Base-by-base conservation (phyloP, 2,113 vertebrate species). In the Dicrurus megarhynchus region DNA sequence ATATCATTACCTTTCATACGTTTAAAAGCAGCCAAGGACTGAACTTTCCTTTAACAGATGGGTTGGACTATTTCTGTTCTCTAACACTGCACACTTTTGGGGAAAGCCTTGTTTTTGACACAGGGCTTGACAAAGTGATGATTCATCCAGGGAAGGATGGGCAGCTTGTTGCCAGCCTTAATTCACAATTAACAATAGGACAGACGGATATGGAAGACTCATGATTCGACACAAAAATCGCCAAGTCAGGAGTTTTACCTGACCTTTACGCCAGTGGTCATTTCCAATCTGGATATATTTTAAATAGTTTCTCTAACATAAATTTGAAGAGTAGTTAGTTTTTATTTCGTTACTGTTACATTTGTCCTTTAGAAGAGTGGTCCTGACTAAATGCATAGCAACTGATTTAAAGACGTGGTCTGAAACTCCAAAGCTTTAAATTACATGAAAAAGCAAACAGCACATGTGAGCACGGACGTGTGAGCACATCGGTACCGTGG, bases 61-160 rank as follows among this genome's bases (percentile, higher is more conserved):
- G 39, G 22, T 15, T 16, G 0, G 26, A 24, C 57, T 80, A 16
- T 42, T 84, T 70, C 63, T 75, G 41, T 13, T 57, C 46, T 60
- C 28, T 15, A 33, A 44, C 56, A 53, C 71, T 4, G 30, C 4
- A 3, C 1, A 5, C 52, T 88, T 95, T 47, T 6, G 90, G 95
- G 83, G 79, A 71, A 93, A 95, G 84, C 94, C 81, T 69, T 74
- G 84, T 47, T 96, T 93, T 92, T 73, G 87, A 93, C 73, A 87
- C 35, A 14, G 81, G 86, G 64, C 74, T 92, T 84, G 80, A 97
- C 95, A 96, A 96, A 96, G 85, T 91, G 94, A 95, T 94, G 96
- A 97, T 95, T 96, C 96, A 97, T 70, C 76, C 61, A 69, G 87
- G 73, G 94, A 87, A 95, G 71, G 70, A 88, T 65, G 41, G 87